Evolutionary conservation across 2,113 vertebrate species (phyloP).

Genomic region (Oxygymnocypris stewartii): DNA sequence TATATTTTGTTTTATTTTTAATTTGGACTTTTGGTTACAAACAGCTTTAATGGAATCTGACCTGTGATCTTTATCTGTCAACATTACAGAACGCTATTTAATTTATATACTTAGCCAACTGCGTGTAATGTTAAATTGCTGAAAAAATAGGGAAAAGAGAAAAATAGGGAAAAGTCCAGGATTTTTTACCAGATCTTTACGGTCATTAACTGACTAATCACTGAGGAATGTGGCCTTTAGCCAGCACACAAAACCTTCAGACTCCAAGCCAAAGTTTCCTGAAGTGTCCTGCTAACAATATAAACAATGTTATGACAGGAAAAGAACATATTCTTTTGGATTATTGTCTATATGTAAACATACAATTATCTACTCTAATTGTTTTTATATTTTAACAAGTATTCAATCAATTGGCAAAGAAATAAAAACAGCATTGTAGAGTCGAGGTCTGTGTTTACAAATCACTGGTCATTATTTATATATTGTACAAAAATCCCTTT

Average conservation of each 20-base stretch:
- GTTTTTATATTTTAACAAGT: background rate
- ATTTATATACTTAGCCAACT: background rate
- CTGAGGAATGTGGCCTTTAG: conserved; percentile 17
- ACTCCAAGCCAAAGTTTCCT: background rate
- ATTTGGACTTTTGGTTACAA: background rate
- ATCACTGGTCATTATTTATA: background rate
- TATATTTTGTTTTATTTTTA: too few species aligned
- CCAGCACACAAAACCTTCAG: background rate
- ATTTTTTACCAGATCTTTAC: background rate
- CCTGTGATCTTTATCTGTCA: background rate
- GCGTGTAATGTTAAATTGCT: background rate
- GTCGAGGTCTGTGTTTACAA: background rate
- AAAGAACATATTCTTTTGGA: background rate
- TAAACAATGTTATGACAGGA: too few species aligned
- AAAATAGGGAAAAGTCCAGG: too few species aligned
- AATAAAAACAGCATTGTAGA: background rate
- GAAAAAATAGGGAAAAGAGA: too few species aligned
- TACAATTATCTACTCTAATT: background rate
- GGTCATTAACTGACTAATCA: background rate
- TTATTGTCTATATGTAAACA: background rate
- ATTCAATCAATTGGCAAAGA: background rate
- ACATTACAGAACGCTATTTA: background rate
- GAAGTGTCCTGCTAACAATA: too few species aligned
- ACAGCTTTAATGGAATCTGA: background rate
- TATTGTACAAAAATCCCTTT: background rate